Evolutionary conservation across 1,140 invertebrate genomes (phyloP).

Genomic region (Hormaphis cornu): DNA sequence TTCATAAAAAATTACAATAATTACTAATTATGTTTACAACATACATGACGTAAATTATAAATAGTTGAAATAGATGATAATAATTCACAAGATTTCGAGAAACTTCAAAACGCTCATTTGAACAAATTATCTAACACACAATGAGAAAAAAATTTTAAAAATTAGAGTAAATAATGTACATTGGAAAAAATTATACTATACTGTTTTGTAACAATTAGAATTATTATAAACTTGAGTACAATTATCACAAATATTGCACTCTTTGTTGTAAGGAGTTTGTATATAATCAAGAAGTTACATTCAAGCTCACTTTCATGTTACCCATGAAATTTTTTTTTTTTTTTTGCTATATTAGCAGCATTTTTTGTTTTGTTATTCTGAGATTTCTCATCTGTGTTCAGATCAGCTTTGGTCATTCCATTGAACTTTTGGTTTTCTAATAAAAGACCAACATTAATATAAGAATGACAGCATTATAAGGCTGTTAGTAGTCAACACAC

Average conservation of each 20-base stretch:
- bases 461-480: background rate
- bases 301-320: background rate
- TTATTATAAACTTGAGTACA: background rate
- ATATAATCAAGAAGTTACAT: background rate
- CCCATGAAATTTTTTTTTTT: background rate
- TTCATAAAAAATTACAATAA: background rate
- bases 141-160: background rate
- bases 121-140: background rate
- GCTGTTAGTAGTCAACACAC: background rate
- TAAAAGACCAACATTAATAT: constrained; percentile 5
- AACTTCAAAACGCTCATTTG: background rate
- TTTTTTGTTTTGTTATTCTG: constrained; percentile 43
- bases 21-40: too few species aligned
- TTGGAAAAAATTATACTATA: background rate
- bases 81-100: background rate
- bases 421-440: constrained; percentile 43
- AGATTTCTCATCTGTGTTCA: constrained; percentile 51
- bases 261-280: background rate
- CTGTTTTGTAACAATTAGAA: background rate
- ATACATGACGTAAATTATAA: too few species aligned
- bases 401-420: constrained; percentile 60
- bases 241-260: background rate
- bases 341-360: background rate
- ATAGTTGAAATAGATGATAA: too few species aligned
- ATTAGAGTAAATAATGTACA: background rate